Evolutionary conservation across 2,113 vertebrate species (phyloP).

Genomic region (Oxyura jamaicensis): DNA sequence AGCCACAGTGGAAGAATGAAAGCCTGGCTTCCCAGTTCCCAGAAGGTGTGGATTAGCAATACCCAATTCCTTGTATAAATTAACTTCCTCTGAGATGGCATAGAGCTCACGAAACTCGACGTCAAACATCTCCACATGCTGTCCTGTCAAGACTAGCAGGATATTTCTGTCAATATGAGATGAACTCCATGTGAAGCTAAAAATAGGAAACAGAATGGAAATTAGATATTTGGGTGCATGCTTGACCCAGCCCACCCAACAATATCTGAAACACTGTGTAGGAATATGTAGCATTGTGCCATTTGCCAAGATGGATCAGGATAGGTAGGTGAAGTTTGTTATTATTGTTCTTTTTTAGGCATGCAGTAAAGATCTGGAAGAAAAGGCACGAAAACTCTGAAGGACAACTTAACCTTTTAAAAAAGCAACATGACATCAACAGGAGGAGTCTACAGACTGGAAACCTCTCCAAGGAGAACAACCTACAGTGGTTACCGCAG

Average conservation of each 20-base stretch:
- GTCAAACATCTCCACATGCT: constrained; percentile 91
- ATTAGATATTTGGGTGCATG: neutral
- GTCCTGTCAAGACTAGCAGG: constrained; percentile 90
- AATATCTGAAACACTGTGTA: neutral
- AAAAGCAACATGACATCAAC: neutral
- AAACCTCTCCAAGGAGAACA: neutral
- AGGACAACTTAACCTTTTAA: neutral
- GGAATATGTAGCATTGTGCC: neutral
- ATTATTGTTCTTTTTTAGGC: neutral
- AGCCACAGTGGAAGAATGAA: constrained; percentile 81
- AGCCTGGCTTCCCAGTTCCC: constrained; percentile 37
- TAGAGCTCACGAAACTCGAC: constrained; percentile 93
- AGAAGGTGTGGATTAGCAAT: constrained; percentile 58
- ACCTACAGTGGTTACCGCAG: neutral
- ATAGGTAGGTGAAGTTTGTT: neutral
- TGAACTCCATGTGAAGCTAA: constrained; percentile 91
- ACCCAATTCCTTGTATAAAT: constrained; percentile 85
- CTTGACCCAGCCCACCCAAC: neutral
- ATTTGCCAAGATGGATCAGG: neutral
- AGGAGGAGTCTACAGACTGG: neutral
- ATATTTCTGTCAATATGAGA: constrained; percentile 92
- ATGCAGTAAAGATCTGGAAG: neutral
- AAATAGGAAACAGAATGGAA: neutral
- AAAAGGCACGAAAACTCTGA: neutral
- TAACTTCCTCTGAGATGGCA: constrained; percentile 88